Percentiles rank a stretch among this genome's conserved stretches.
Conservation (phyloP, 2,113 vertebrate genomes). For the Donacobius atricapilla region DNA sequence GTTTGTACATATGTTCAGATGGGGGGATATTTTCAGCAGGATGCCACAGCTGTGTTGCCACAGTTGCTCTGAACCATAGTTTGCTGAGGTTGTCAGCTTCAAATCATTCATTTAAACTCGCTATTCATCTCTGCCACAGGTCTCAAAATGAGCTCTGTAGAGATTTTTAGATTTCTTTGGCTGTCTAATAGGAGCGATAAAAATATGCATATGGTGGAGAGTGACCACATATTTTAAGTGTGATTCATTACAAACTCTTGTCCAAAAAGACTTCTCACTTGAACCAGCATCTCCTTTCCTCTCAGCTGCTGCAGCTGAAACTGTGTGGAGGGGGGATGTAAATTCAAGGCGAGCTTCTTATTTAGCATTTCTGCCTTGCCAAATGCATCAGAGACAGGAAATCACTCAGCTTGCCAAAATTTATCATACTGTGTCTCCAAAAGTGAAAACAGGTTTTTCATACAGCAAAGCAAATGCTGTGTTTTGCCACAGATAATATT, state of each 20-base stretch:
- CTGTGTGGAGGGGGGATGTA: neutral
- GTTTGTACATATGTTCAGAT: neutral
- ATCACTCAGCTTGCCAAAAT: conserved; percentile 64
- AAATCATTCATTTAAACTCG: neutral
- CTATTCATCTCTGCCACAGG: conserved; percentile 2
- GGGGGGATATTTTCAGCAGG: neutral
- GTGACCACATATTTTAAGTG: neutral
- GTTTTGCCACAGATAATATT: conserved; percentile 71
- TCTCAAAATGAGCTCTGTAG: neutral
- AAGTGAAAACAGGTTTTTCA: conserved; percentile 66
- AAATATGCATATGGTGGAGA: neutral
- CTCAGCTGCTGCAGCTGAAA: conserved; percentile 50
- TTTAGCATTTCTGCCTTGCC: conserved; percentile 56
- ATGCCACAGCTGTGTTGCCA: conserved; percentile 29
- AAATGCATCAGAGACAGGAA: conserved; percentile 60
- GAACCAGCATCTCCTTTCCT: conserved; percentile 10
- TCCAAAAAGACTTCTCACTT: conserved; percentile 10
- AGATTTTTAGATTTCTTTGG: neutral
- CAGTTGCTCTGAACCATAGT: neutral
- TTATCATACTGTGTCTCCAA: conserved; percentile 64
- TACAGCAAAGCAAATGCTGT: conserved; percentile 62
- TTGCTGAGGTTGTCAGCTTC: conserved; percentile 50
- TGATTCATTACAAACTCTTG: neutral
- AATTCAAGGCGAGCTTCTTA: conserved; percentile 52
- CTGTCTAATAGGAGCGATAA: neutral